Conservation (phyloP, 2,797 vertebrate species). For the Otolemur crassicaudatus region DNA sequence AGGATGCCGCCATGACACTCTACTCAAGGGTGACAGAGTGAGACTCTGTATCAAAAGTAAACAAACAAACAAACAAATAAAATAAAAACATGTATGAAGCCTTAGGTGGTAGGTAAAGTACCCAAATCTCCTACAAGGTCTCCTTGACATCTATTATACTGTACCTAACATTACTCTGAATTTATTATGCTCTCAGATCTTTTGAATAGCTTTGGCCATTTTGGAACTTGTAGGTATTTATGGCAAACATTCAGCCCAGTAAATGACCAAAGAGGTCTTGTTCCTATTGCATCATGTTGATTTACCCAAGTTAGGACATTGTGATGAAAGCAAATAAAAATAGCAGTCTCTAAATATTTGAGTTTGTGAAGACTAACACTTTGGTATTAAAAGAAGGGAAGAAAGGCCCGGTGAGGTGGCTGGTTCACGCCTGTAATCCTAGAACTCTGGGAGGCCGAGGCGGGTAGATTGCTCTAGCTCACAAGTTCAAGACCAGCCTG, state of each 20-base stretch:
- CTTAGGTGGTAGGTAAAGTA: neutral
- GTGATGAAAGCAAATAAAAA: slow-evolving; percentile 72
- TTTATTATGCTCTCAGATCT: neutral
- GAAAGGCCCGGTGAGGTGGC: neutral
- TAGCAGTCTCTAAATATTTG: slow-evolving; percentile 84
- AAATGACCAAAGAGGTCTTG: slow-evolving; percentile 67
- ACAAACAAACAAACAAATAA: too few species aligned
- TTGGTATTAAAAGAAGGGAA: neutral
- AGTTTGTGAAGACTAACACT: slow-evolving; percentile 65
- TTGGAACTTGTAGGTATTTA: slow-evolving; percentile 34
- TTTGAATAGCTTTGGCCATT: slow-evolving; percentile 41
- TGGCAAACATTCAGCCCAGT: slow-evolving; percentile 62
- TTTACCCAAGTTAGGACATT: slow-evolving; percentile 80
- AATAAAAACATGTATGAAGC: neutral
- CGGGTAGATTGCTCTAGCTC: too few species aligned
- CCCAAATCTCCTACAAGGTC: neutral
- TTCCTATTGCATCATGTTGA: slow-evolving; percentile 79
- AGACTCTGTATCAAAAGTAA: too few species aligned
- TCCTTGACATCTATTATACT: neutral
- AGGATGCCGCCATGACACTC: too few species aligned
- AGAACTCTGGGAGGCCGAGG: too few species aligned
- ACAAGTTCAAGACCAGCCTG: too few species aligned
- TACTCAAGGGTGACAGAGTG: too few species aligned
- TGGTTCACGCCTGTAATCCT: too few species aligned
- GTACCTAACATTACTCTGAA: neutral